Base-by-base conservation (phyloP, 2,113 vertebrate species). In the Neolamprologus sp. region DNA sequence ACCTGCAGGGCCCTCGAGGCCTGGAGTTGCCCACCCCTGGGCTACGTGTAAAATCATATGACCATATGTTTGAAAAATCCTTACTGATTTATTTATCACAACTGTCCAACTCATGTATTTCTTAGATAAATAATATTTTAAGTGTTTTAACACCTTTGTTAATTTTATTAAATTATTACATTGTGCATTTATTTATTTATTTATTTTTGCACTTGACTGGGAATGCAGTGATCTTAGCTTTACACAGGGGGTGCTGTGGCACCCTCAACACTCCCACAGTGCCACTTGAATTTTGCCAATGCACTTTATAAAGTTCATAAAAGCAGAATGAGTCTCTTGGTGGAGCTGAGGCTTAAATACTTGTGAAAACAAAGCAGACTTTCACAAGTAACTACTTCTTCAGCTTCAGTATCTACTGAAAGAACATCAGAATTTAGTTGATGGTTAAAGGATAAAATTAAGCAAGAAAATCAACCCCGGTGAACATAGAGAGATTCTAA, bases 381-480 rank as follows among this genome's bases (percentile, higher is more conserved):
- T 65, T 65, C 11, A 21, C 4, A 65, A 68, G 3, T 23, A 71
- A 71, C 35, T 23, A 1, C n/a, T 2, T 40, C 65, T 71, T 71
- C 35, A 71, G n/a, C n/a, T 40, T 71, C 12, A 40, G n/a, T 42
- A 23, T 16, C 13, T 3, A 73, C 5, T 73, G 21, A 73, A 26
- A 45, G 14, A 3, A 45, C 21, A 26, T 45, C 40, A 73, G 68
- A 0, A 26, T 45, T 26, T 45, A 45, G 21, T 17, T 45, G 40
- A 7, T 73, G n/a, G 68, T 73, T 45, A 73, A 35, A 63, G 1
- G 21, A 45, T 16, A 73, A 73, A 73, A 73, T 45, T 26, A 10
- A 45, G 21, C 68, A 17, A 45, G 23, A 45, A 45, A 73, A 45
- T 17, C 5, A 26, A 23, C 68, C 40, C 0, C 0, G 21, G 68